These are phyloP conservation scores for Ephydatia muelleri DNA, from an alignment of 37 sponge, comb jelly and placozoan genomes.

Conservation along the genomic window DNA sequence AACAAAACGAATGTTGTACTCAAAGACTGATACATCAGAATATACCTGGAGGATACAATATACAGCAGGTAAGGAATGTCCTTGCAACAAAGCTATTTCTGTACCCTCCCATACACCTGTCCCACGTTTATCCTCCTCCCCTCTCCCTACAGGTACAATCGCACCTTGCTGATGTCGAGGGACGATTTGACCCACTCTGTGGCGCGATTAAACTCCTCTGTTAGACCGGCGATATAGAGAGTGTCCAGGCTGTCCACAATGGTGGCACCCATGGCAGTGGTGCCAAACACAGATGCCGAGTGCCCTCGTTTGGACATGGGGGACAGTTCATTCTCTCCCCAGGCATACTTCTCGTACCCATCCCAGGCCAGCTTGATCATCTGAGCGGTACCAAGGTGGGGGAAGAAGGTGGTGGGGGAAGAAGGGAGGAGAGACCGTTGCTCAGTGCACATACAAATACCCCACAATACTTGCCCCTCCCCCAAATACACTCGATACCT, in stretches of 20 bases:
- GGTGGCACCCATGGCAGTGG: constrained; percentile 71
- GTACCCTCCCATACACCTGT: not conserved
- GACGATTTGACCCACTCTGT: constrained; percentile 70
- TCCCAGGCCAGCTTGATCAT: constrained; percentile 92
- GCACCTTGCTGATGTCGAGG: constrained; percentile 70
- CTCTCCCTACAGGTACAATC: not conserved
- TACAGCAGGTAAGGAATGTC: not conserved
- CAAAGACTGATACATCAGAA: constrained; percentile 83
- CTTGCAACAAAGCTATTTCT: not conserved
- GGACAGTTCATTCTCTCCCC: constrained; percentile 88
- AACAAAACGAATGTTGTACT: constrained; percentile 83
- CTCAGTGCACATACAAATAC: too few species aligned
- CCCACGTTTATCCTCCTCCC: not conserved
- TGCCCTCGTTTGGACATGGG: constrained; percentile 75
- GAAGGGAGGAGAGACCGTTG: too few species aligned
- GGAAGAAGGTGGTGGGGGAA: too few species aligned
- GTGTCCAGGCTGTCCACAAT: constrained; percentile 92
- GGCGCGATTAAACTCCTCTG: constrained; percentile 76
- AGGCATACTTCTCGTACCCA: constrained; percentile 77
- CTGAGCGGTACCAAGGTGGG: constrained; percentile 4
- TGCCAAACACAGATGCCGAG: constrained; percentile 78
- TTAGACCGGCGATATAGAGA: constrained; percentile 79
- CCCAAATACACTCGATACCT: too few species aligned
- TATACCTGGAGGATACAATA: constrained; percentile 40
- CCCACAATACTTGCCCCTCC: too few species aligned